A percentile compares a stretch with the other conserved stretches of the same genome.
Conservation (phyloP, 1,140 invertebrate genomes). For the Lepidostoma basale region DNA sequence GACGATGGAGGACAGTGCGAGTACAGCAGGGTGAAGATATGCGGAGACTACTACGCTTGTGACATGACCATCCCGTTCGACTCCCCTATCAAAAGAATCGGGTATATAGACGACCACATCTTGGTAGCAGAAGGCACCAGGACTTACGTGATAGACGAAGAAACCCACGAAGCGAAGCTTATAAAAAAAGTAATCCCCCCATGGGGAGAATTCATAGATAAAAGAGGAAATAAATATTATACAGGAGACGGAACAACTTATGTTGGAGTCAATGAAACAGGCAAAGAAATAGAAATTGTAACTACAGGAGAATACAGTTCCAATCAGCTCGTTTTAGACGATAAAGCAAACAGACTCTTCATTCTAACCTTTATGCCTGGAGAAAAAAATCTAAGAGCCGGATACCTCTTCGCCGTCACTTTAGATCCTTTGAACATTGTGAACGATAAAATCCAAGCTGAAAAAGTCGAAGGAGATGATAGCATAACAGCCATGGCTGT, state of each 20-base stretch:
- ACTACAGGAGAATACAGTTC: not conserved
- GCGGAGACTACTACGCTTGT: slow-evolving; percentile 24
- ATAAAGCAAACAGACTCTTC: slow-evolving; percentile 7
- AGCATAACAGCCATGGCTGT: slow-evolving; percentile 29
- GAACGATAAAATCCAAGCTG: not conserved
- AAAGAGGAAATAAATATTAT: slow-evolving; percentile 25
- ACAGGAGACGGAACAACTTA: slow-evolving; percentile 11
- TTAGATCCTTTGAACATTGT: not conserved
- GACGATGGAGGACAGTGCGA: not conserved
- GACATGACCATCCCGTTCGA: slow-evolving; percentile 3
- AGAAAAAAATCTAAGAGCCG: not conserved
- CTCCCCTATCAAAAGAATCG: slow-evolving; percentile 14
- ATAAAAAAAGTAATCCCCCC: not conserved
- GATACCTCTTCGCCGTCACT: not conserved
- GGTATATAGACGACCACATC: slow-evolving; percentile 6
- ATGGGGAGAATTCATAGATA: slow-evolving; percentile 1
- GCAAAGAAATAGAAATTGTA: slow-evolving; percentile 19
- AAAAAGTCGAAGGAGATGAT: slow-evolving; percentile 20
- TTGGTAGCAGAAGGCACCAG: not conserved
- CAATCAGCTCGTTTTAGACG: slow-evolving; percentile 14
- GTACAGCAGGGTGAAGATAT: slow-evolving; percentile 17
- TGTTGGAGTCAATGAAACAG: not conserved
- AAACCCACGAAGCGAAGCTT: not conserved
- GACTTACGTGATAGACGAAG: not conserved
- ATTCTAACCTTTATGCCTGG: slow-evolving; percentile 8